phyloP scores from a whole-genome alignment of 2,797 vertebrate genomes.

The Oreortyx pictus region DNA sequence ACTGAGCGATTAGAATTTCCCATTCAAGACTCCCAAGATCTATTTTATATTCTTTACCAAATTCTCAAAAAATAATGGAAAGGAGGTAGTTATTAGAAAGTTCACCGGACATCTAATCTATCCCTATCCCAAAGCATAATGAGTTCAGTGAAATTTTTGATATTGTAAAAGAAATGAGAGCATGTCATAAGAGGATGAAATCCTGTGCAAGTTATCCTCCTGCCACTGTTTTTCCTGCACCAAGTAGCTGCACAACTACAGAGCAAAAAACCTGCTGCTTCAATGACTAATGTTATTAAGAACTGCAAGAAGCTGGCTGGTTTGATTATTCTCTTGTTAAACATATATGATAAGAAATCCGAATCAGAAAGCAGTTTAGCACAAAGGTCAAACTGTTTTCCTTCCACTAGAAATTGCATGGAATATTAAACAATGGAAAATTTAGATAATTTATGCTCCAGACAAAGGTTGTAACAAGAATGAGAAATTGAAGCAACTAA shows the following conservation, averaged over 20 bases:
- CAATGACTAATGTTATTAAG: neutral
- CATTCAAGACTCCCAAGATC: neutral
- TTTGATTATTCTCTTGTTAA: neutral
- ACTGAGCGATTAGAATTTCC: neutral
- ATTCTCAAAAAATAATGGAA: neutral
- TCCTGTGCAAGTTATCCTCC: neutral
- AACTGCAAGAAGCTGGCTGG: neutral
- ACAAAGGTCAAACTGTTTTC: neutral
- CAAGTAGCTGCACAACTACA: neutral
- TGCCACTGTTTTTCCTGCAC: neutral
- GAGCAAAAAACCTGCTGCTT: neutral
- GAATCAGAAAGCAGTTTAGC: neutral
- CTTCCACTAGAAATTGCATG: neutral
- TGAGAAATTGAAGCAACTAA: slow-evolving; percentile 52
- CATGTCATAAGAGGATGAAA: neutral
- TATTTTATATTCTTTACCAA: neutral
- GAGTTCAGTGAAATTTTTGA: neutral
- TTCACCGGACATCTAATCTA: neutral
- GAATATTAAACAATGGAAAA: slow-evolving; percentile 11
- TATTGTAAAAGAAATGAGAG: neutral
- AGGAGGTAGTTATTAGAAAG: neutral
- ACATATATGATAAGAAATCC: neutral
- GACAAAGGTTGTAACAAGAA: slow-evolving; percentile 42
- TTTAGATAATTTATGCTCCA: slow-evolving; percentile 21
- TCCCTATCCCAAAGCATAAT: neutral